Conservation (phyloP, 2,797 vertebrate species). For the Gastrophryne carolinensis region DNA sequence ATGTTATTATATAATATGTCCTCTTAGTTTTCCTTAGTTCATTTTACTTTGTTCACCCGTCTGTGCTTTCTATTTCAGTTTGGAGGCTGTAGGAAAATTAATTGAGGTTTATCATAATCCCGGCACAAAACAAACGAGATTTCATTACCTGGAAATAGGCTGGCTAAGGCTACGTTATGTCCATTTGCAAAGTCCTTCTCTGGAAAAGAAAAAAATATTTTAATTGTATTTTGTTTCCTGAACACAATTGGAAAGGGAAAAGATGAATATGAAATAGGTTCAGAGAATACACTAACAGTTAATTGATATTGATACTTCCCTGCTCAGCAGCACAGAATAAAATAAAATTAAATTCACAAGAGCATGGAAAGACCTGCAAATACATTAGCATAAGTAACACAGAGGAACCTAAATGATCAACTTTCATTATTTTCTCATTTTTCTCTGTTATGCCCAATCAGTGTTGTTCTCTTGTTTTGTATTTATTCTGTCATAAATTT, state of each 20-base stretch:
- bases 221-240: slow-evolving; percentile 44
- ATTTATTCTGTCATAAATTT: slow-evolving; percentile 55
- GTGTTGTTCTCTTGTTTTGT: slow-evolving; percentile 40
- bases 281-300: slow-evolving; percentile 50
- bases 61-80: slow-evolving; percentile 22
- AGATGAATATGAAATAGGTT: slow-evolving; percentile 42
- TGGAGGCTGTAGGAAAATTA: slow-evolving; percentile 40
- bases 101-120: slow-evolving; percentile 45
- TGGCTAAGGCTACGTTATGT: slow-evolving; percentile 40
- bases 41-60: slow-evolving; percentile 11
- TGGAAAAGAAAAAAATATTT: slow-evolving; percentile 14
- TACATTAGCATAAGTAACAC: slow-evolving; percentile 44
- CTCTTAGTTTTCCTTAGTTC: neutral
- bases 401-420: slow-evolving; percentile 45
- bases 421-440: slow-evolving; percentile 55
- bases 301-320: slow-evolving; percentile 51
- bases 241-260: slow-evolving; percentile 49
- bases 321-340: slow-evolving; percentile 46
- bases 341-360: slow-evolving; percentile 57
- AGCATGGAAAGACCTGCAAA: slow-evolving; percentile 47
- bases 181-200: slow-evolving; percentile 51
- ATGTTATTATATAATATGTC: no score
- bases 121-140: slow-evolving; percentile 36
- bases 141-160: slow-evolving; percentile 53
- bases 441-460: slow-evolving; percentile 56